Evolutionary conservation across 1,140 invertebrate genomes (phyloP), one percentile per base, ranked within the genome.

Genomic region (Cepaea nemoralis): DNA sequence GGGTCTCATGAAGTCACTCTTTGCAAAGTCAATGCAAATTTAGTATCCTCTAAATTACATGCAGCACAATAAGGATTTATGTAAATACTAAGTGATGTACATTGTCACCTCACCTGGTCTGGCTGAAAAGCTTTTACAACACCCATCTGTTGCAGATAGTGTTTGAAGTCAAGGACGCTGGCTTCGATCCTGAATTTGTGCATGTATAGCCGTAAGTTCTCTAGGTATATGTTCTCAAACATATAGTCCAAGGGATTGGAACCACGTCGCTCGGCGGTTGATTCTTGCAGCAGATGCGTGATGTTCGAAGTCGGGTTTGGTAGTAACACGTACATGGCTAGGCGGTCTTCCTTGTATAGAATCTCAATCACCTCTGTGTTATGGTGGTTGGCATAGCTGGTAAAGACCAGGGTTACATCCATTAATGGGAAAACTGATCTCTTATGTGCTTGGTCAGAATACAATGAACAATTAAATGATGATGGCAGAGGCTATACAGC

Each of bases 281-380:
- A 93, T 0, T 83, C 84, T 0, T 88, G 85, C 83, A 94, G 92
- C 24, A 95, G 86, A 0, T 87, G 80, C 5, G 87, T 86, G 5
- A 92, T 69, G 8, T 92, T 90, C 1, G 86, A 83, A 27, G 84
- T 63, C 35, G 85, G 50, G 39, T 90, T 91, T 0, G 95, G 95
- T 31, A 95, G 91, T 0, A 98, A 88, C 39, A 98, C 94, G 77
- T 95, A 95, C 94, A 96, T 95, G 80, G 86, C 86, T 12, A 91
- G 40, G 3, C 88, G 88, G 12, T 88, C 89, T 0, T 93, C 94
- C 87, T 94, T 93, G 87, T 96, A 96, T 0, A 95, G 95, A 2
- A 96, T 86, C 5, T 93, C 94, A 37, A 96, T 86, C 42, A 95
- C 94, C 85, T 94, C 93, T 73, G 95, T 94, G 82, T 95, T 93